Percentiles rank a stretch among this genome's conserved stretches.
These are phyloP conservation scores for Eulithis prunata DNA, from an alignment of 2,888 invertebrate genomes.

Conservation along the genomic window DNA sequence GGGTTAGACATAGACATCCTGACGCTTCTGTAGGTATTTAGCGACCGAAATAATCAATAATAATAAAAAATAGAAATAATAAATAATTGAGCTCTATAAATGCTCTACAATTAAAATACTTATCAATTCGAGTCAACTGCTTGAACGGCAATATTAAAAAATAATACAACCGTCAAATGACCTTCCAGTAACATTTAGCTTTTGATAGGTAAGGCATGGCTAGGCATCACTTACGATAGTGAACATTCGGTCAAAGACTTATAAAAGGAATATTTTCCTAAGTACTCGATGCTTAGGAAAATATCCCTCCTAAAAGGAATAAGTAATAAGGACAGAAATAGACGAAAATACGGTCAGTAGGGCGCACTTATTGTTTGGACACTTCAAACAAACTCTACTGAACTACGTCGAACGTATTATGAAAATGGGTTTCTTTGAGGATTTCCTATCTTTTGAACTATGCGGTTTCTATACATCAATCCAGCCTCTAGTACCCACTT, in stretches of 20 bases:
- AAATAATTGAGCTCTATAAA: constrained; percentile 6
- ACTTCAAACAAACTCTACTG: background rate
- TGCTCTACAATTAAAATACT: background rate
- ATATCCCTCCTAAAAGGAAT: constrained; percentile 28
- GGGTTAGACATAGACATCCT: constrained; percentile 7
- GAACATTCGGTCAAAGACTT: constrained; percentile 3
- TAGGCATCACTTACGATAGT: constrained; percentile 4
- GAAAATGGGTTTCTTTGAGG: too few species aligned
- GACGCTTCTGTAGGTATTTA: constrained; percentile 4
- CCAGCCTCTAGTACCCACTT: too few species aligned
- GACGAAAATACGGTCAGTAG: constrained; percentile 21
- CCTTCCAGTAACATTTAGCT: constrained; percentile 15
- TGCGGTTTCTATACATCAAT: background rate
- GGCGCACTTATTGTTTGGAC: constrained; percentile 7
- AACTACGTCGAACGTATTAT: too few species aligned
- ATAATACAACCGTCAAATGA: background rate
- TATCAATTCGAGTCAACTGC: background rate
- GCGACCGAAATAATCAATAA: too few species aligned
- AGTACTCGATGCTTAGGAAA: constrained; percentile 14
- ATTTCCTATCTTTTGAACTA: background rate
- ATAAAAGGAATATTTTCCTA: too few species aligned
- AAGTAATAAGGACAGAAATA: constrained; percentile 28
- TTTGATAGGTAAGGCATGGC: too few species aligned
- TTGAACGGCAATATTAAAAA: background rate
- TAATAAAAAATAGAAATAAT: too few species aligned